Conservation (phyloP, 2,113 vertebrate species). For the Sander lucioperca region DNA sequence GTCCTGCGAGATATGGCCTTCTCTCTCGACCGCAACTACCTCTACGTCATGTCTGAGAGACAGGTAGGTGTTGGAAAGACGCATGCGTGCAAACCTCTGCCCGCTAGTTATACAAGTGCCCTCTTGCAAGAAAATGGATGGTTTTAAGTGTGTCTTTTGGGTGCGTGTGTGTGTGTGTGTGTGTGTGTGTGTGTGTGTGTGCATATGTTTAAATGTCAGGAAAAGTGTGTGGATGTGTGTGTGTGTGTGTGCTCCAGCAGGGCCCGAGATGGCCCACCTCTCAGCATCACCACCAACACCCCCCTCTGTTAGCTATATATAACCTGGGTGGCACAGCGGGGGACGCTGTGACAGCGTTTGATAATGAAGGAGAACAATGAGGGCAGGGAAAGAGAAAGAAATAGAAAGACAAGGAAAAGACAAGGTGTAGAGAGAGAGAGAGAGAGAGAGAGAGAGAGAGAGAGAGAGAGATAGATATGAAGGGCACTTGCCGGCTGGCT, state of each 20-base stretch:
- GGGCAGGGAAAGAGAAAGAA: constrained; percentile 69
- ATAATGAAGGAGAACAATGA: constrained; percentile 81
- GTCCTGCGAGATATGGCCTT: constrained; percentile 97
- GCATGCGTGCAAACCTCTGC: neutral
- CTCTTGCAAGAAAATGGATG: constrained; percentile 2
- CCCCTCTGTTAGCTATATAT: constrained; percentile 73
- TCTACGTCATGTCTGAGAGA: constrained; percentile 96
- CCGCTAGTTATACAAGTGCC: neutral
- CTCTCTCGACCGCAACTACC: constrained; percentile 90
- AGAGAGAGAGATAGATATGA: constrained; percentile 50
- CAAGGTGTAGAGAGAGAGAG: constrained; percentile 16
- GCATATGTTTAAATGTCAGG: constrained; percentile 46
- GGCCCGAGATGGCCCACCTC: constrained; percentile 64
- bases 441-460: constrained; percentile 46
- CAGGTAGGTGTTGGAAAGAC: constrained; percentile 86
- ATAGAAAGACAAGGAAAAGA: constrained; percentile 56
- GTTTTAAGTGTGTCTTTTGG: constrained; percentile 1
- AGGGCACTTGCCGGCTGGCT: constrained; percentile 59
- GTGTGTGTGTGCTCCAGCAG: constrained; percentile 37
- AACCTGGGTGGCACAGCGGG: constrained; percentile 69
- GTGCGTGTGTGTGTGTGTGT: neutral
- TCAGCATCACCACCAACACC: constrained; percentile 55
- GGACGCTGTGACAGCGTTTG: constrained; percentile 70
- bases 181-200: neutral
- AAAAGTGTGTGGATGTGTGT: constrained; percentile 23